phyloP scores from a whole-genome alignment of 2,888 invertebrate species.

The Heliconius hortense region DNA sequence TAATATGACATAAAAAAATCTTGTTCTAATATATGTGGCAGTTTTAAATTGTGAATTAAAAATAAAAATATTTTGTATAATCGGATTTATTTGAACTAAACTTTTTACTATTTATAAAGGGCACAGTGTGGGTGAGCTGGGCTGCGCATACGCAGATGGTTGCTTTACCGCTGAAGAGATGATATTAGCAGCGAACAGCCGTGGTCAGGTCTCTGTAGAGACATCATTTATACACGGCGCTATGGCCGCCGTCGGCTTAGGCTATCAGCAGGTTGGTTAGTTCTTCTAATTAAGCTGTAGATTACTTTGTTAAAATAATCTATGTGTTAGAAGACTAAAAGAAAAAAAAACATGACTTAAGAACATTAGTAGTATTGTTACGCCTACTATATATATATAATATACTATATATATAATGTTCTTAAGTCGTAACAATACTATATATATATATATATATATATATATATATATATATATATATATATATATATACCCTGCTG shows the following conservation, averaged over 20 bases:
- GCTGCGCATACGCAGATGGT: conserved; percentile 97
- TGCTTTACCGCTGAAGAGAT: conserved; percentile 92
- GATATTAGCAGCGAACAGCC: conserved; percentile 89
- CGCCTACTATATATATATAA: too few species aligned
- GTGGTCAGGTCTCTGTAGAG: conserved; percentile 87
- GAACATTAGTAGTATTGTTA: too few species aligned
- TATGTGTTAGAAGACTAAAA: too few species aligned
- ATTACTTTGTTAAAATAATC: too few species aligned
- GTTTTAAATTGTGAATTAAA: background rate
- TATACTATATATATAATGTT: too few species aligned
- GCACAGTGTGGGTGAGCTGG: conserved; percentile 96
- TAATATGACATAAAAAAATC: background rate
- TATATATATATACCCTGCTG: too few species aligned
- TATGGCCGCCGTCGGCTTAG: conserved; percentile 93
- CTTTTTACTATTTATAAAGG: conserved; percentile 71
- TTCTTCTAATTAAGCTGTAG: too few species aligned
- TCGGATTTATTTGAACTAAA: background rate
- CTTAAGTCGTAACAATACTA: too few species aligned
- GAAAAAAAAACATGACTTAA: too few species aligned
- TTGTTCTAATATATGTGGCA: background rate
- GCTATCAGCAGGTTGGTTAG: conserved; percentile 74
- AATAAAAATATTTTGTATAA: background rate
- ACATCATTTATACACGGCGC: conserved; percentile 86
- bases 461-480: too few species aligned
- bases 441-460: too few species aligned